Conservation (phyloP, 2,113 vertebrate species). For the Austrofundulus limnaeus region DNA sequence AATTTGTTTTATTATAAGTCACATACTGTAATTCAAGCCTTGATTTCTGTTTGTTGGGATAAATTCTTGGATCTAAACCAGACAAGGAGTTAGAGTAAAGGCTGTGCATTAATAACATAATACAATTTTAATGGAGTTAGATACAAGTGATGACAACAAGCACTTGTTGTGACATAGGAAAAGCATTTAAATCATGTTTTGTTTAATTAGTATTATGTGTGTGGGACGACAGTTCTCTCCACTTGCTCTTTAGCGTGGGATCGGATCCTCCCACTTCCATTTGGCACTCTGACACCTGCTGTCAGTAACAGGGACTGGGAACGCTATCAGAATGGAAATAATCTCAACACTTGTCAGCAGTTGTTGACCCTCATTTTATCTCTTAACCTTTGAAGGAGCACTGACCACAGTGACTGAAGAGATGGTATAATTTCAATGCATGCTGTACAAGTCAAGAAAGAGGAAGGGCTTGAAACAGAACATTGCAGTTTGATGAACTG, state of each 20-base stretch:
- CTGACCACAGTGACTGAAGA: constrained; percentile 9
- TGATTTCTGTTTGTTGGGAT: not conserved
- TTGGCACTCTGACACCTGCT: constrained; percentile 62
- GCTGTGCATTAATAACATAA: not conserved
- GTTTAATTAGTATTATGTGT: constrained; percentile 29
- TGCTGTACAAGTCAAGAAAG: not conserved
- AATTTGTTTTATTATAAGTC: too few species aligned
- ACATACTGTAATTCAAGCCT: not conserved
- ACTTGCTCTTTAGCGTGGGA: constrained; percentile 47
- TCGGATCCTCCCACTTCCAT: constrained; percentile 68
- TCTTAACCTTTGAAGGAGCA: constrained; percentile 65
- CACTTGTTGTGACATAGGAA: constrained; percentile 28
- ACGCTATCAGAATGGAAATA: constrained; percentile 69
- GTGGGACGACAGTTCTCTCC: constrained; percentile 44
- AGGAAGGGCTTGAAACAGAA: constrained; percentile 8
- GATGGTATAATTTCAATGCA: not conserved
- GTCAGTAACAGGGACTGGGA: constrained; percentile 40
- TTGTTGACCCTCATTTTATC: constrained; percentile 71
- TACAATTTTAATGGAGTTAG: not conserved
- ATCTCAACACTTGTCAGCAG: constrained; percentile 74
- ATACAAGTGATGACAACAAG: constrained; percentile 5
- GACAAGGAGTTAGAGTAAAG: not conserved
- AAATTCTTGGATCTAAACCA: not conserved
- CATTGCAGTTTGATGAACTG: not conserved
- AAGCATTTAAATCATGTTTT: constrained; percentile 34